Conservation (phyloP, 2,113 vertebrate species). For the Thomomys bottae region DNA sequence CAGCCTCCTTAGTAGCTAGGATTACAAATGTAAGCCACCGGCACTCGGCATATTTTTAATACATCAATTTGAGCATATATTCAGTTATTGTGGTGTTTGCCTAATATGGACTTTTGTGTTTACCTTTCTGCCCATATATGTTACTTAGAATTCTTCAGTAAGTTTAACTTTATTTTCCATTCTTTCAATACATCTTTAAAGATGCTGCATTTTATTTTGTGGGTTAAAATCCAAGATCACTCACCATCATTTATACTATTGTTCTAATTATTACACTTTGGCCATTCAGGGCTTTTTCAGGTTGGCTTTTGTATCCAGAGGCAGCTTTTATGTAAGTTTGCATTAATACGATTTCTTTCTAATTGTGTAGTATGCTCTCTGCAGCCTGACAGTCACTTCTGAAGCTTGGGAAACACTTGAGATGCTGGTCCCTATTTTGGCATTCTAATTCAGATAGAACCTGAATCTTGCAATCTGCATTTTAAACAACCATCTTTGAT, state of each 20-base stretch:
- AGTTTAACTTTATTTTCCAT: not conserved
- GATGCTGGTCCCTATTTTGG: not conserved
- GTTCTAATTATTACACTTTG: not conserved
- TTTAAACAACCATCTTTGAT: conserved; percentile 1
- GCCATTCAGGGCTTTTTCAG: not conserved
- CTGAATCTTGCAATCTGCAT: not conserved
- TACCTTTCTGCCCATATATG: not conserved
- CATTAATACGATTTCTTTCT: not conserved
- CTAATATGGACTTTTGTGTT: not conserved
- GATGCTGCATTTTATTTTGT: not conserved
- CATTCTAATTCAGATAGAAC: not conserved
- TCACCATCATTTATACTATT: not conserved
- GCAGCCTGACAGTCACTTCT: not conserved
- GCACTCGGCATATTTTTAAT: too few species aligned
- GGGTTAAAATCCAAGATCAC: not conserved
- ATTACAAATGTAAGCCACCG: too few species aligned
- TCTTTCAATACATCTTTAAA: not conserved
- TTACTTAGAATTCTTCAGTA: not conserved
- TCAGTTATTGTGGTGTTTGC: not conserved
- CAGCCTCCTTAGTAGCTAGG: too few species aligned
- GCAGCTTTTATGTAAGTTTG: not conserved
- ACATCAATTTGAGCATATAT: not conserved
- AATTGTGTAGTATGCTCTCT: not conserved
- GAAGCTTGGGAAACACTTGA: not conserved
- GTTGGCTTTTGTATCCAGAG: not conserved